These are phyloP conservation scores for Epizoanthus rinbou DNA, from an alignment of 92 coral and sea anemone genomes.

Conservation along the genomic window DNA sequence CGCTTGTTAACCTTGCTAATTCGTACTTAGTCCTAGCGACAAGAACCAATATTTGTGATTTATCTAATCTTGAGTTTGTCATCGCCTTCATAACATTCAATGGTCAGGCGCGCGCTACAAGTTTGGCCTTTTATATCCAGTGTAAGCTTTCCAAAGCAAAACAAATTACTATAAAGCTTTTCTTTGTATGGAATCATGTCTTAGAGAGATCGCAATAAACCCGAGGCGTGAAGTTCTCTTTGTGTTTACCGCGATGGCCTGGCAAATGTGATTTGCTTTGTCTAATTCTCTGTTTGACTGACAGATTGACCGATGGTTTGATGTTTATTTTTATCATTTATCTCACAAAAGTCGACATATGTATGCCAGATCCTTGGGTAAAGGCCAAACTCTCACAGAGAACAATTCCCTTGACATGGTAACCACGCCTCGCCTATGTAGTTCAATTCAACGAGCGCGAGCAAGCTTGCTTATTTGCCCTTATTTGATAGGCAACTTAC, in stretches of 20 bases:
- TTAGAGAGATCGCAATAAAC: slow-evolving; percentile 12
- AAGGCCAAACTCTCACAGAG: too few relatives aligned
- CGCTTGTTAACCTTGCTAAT: slow-evolving; percentile 80
- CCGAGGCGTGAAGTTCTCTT: slow-evolving; percentile 33
- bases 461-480: too few relatives aligned
- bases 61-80: slow-evolving; percentile 49
- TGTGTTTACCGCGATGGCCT: slow-evolving; percentile 36
- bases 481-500: too few relatives aligned
- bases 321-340: slow-evolving; percentile 16
- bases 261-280: slow-evolving; percentile 11
- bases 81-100: background rate
- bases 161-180: background rate
- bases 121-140: background rate
- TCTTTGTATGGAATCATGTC: slow-evolving; percentile 13
- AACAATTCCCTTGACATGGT: too few relatives aligned
- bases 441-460: too few relatives aligned
- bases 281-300: slow-evolving; percentile 16
- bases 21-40: slow-evolving; percentile 52
- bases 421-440: too few relatives aligned
- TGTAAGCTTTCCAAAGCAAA: background rate
- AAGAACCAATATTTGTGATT: slow-evolving; percentile 62
- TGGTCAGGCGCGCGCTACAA: slow-evolving; percentile 17
- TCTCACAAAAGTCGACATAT: slow-evolving; percentile 12
- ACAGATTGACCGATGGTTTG: slow-evolving; percentile 15
- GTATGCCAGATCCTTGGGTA: background rate